phyloP scores from a whole-genome alignment of 2,797 vertebrate genomes.

The Chromis chromis region DNA sequence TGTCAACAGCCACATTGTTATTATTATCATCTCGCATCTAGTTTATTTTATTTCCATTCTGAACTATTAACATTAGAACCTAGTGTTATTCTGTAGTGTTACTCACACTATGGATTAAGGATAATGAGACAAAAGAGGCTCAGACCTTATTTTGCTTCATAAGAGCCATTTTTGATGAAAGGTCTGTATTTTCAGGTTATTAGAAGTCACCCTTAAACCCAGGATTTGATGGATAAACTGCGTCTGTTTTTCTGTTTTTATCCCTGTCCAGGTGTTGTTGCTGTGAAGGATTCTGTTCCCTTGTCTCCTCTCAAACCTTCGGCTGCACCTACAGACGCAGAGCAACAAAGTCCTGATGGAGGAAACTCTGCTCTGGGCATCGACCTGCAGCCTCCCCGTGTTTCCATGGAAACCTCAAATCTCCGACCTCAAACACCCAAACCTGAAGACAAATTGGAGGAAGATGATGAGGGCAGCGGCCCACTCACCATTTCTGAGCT shows the following conservation, averaged over 20 bases:
- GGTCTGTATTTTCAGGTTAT: not conserved
- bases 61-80: no score
- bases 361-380: slow-evolving; percentile 48
- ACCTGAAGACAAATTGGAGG: slow-evolving; percentile 74
- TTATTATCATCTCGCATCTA: no score
- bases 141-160: not conserved
- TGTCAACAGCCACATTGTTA: no score
- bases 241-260: slow-evolving; percentile 1
- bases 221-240: not conserved
- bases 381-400: slow-evolving; percentile 65
- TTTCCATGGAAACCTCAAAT: slow-evolving; percentile 74
- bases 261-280: slow-evolving; percentile 71
- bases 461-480: slow-evolving; percentile 70
- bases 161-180: not conserved
- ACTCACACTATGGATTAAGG: no score
- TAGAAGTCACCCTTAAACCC: not conserved
- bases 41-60: no score
- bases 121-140: no score
- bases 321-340: slow-evolving; percentile 64
- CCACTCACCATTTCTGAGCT: slow-evolving; percentile 93
- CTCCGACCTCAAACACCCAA: slow-evolving; percentile 73
- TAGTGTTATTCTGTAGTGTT: no score
- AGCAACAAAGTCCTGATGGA: slow-evolving; percentile 65
- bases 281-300: slow-evolving; percentile 79
- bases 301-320: slow-evolving; percentile 80